Base-by-base conservation (phyloP, 2,888 invertebrate genomes). In the Drosophila differens region DNA sequence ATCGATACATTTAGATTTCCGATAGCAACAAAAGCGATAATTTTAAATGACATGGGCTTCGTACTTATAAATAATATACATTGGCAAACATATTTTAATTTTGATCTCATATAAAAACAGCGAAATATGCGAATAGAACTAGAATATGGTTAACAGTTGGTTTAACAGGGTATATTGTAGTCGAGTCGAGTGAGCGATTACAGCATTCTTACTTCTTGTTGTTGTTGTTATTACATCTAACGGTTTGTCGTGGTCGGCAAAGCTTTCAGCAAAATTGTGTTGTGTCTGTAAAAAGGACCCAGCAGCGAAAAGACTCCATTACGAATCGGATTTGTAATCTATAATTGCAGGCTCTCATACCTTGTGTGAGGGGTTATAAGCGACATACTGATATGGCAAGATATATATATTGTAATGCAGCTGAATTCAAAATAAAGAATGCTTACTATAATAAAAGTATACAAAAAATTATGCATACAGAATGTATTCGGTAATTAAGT, bases 221-320 rank as follows among this genome's bases (percentile, higher is more conserved):
- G 16, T 47, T 47, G 22, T 9, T 47, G 47, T 16, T 47, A 25
- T 16, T 47, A 66, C 32, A n/a, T 41, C 58, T 81, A 81, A 81
- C 72, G 80, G 65, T 81, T 86, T 75, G 74, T 74, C 65, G 54
- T 71, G 59, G 71, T 64, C 55, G 61, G 61, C 54, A 81, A 70
- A 69, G 67, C 76, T 73, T 79, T 83, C 71, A 77, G 76, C 55
- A 10, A 80, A 73, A 70, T 73, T 73, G 71, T 79, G 79, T 71
- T 77, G 74, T 77, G 79, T 74, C 76, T 79, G 25, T 16, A 25
- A 16, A 47, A 47, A 47, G 7, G 9, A 47, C 47, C 47, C 47
- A 47, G 47, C 16, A 47, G 9, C 25, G 16, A 47, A 47, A 47
- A 16, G 4, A 25, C 25, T 25, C 2, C 16, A 28, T 47, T 47